phyloP scores from a whole-genome alignment of 1,140 invertebrate genomes.

The Druon quercuslanigerum region DNA sequence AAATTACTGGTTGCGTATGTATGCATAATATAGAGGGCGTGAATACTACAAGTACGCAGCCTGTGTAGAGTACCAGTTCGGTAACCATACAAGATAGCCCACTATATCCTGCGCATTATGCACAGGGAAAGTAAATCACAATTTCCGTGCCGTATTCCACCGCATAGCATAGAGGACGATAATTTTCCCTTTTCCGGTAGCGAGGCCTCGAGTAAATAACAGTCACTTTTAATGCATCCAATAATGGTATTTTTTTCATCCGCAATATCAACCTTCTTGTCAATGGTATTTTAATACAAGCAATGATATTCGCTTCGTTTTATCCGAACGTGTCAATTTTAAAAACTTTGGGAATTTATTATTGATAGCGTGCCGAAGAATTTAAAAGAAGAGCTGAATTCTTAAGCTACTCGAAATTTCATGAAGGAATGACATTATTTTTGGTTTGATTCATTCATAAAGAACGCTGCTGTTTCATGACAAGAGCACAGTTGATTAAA shows the following conservation, averaged over 20 bases:
- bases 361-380: no score
- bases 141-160: slow-evolving; percentile 29
- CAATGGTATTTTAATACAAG: neutral
- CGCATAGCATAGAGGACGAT: slow-evolving; percentile 2
- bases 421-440: no score
- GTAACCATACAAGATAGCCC: slow-evolving; percentile 8
- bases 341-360: no score
- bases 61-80: neutral
- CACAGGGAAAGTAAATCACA: slow-evolving; percentile 30
- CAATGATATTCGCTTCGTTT: neutral
- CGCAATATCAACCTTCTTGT: neutral
- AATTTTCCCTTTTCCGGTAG: slow-evolving; percentile 24
- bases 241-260: slow-evolving; percentile 19
- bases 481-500: no score
- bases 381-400: no score
- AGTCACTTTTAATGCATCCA: slow-evolving; percentile 2
- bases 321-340: neutral
- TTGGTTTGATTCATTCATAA: no score
- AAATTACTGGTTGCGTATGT: neutral
- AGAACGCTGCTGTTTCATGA: no score
- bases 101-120: slow-evolving; percentile 26
- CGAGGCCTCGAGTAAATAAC: slow-evolving; percentile 10
- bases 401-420: no score
- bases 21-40: slow-evolving; percentile 1
- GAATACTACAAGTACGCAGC: slow-evolving; percentile 3